Evolutionary conservation across 2,797 vertebrate genomes (phyloP).

Genomic region (Hydrophis major): DNA sequence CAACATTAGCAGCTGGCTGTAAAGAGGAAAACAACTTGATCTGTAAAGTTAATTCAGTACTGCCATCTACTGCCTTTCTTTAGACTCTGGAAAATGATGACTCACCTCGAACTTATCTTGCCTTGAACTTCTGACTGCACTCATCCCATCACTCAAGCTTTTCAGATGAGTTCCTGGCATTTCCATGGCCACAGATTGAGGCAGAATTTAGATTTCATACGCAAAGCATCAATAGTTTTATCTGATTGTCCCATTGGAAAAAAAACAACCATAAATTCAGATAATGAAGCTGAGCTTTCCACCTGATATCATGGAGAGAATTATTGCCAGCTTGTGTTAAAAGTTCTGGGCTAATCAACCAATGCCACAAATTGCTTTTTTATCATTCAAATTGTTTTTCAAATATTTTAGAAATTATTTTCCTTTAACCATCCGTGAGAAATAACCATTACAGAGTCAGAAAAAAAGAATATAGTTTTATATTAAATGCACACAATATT

Average conservation of each 20-base stretch:
- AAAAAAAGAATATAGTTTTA: neutral
- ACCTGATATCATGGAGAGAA: neutral
- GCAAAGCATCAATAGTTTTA: neutral
- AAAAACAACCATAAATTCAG: neutral
- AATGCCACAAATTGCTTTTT: neutral
- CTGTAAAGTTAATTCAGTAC: constrained; percentile 13
- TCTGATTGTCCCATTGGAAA: neutral
- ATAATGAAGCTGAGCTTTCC: neutral
- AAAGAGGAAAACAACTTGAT: neutral
- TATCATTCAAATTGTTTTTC: neutral
- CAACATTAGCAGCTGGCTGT: neutral
- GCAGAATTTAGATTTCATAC: neutral
- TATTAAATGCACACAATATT: neutral
- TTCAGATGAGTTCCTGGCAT: neutral
- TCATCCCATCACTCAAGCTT: neutral
- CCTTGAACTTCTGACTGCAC: neutral
- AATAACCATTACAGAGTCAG: neutral
- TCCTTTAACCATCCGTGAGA: neutral
- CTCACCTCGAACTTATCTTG: neutral
- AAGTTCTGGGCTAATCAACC: neutral
- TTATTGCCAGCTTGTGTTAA: neutral
- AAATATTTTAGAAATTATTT: neutral
- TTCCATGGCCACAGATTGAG: neutral
- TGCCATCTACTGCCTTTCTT: constrained; percentile 26
- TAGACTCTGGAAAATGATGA: neutral